A percentile compares a stretch with the other conserved stretches of the same genome.
Conservation (phyloP, 2,113 vertebrate genomes). For the Gavialis gangeticus region DNA sequence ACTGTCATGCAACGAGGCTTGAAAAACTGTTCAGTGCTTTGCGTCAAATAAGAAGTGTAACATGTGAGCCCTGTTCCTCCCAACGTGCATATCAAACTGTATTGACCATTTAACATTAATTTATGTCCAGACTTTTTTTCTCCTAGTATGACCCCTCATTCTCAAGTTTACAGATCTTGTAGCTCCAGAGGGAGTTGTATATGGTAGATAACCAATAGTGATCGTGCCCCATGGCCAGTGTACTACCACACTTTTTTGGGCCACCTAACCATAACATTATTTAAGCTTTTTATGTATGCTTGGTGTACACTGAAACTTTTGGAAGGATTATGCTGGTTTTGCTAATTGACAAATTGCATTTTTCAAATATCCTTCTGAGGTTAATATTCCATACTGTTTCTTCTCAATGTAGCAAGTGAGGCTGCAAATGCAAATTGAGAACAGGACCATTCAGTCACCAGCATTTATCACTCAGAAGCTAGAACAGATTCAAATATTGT, state of each 20-base stretch:
- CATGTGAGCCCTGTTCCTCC: fast-evolving
- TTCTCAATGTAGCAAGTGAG: not conserved
- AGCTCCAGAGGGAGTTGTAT: not conserved
- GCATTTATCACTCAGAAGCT: constrained; percentile 1
- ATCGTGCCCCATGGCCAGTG: not conserved
- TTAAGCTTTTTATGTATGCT: not conserved
- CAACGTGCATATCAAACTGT: not conserved
- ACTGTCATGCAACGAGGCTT: not conserved
- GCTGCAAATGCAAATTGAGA: constrained; percentile 12
- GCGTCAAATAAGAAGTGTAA: not conserved
- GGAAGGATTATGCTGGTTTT: not conserved
- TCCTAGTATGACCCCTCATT: fast-evolving
- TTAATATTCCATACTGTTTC: not conserved
- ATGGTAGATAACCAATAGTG: not conserved
- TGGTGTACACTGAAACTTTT: not conserved
- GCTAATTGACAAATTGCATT: not conserved
- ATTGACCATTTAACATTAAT: not conserved
- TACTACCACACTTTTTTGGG: not conserved
- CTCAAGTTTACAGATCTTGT: not conserved
- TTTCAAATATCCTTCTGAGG: not conserved
- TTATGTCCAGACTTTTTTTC: not conserved
- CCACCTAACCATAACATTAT: not conserved
- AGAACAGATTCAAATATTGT: constrained; percentile 25
- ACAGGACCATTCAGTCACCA: not conserved
- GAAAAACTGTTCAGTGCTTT: not conserved